Conservation (phyloP, 23 tunicate species). For the Oikopleura vanhoeffeni region DNA sequence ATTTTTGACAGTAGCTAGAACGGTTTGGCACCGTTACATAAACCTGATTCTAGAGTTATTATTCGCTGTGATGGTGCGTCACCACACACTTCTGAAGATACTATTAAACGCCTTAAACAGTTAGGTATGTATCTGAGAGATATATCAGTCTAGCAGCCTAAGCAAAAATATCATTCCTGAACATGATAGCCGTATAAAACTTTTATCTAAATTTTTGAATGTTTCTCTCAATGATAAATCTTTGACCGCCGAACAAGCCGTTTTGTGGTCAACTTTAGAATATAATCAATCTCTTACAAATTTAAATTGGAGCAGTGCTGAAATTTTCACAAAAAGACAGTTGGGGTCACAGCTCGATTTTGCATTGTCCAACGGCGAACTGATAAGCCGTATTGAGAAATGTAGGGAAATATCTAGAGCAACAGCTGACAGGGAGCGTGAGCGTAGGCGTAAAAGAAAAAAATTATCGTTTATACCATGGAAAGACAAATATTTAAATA, state of each 20-base stretch:
- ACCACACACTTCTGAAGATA: neutral
- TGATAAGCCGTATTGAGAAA: neutral
- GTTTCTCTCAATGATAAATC: neutral
- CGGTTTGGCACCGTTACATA: neutral
- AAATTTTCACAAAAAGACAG: neutral
- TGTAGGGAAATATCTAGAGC: neutral
- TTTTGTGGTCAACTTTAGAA: neutral
- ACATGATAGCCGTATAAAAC: neutral
- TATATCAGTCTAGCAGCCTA: neutral
- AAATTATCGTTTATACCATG: neutral
- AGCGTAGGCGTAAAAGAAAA: neutral
- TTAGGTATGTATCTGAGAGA: neutral
- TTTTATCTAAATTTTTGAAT: neutral
- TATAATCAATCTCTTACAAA: neutral
- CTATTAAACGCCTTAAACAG: neutral
- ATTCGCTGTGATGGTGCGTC: neutral
- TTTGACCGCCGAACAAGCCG: neutral
- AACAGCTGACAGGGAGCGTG: neutral
- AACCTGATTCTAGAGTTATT: neutral
- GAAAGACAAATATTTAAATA: neutral
- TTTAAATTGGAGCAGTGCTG: neutral
- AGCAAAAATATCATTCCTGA: constrained; percentile 2
- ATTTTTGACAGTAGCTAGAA: neutral
- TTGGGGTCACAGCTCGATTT: neutral
- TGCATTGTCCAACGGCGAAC: neutral